phyloP scores from a whole-genome alignment of 1,140 invertebrate species.

The Nixonia krombeini region DNA sequence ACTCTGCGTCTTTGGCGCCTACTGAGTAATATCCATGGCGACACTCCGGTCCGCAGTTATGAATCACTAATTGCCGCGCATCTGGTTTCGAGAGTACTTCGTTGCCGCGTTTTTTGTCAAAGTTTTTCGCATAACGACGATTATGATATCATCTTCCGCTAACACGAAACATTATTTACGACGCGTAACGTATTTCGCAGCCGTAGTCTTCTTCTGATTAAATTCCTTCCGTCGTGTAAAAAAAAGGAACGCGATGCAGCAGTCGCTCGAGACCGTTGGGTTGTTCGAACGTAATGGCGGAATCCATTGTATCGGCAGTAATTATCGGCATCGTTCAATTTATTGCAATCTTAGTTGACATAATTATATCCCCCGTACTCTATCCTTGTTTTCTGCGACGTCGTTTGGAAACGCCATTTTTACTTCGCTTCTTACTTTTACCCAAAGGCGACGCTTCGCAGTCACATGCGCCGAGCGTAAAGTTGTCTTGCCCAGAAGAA shows the following conservation, averaged over 20 bases:
- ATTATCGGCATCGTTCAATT: too few species aligned
- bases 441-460: conserved; percentile 21
- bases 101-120: not conserved
- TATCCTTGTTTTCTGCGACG: too few species aligned
- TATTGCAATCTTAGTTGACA: too few species aligned
- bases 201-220: too few species aligned
- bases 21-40: conserved; percentile 21
- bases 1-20: conserved; percentile 17
- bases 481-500: conserved; percentile 30
- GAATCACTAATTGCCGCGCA: conserved; percentile 15
- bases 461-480: conserved; percentile 24
- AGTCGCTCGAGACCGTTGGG: too few species aligned
- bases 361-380: too few species aligned
- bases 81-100: conserved; percentile 29
- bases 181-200: too few species aligned
- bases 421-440: conserved; percentile 6
- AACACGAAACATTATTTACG: too few species aligned
- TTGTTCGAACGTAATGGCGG: too few species aligned
- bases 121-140: conserved; percentile 19
- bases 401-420: conserved; percentile 13
- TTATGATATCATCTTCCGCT: conserved; percentile 10
- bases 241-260: too few species aligned
- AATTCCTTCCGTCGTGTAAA: too few species aligned
- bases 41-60: conserved; percentile 5
- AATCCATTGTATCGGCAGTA: too few species aligned